phyloP scores from a whole-genome alignment of 2,113 vertebrate genomes.

The Callionymus lyra region DNA sequence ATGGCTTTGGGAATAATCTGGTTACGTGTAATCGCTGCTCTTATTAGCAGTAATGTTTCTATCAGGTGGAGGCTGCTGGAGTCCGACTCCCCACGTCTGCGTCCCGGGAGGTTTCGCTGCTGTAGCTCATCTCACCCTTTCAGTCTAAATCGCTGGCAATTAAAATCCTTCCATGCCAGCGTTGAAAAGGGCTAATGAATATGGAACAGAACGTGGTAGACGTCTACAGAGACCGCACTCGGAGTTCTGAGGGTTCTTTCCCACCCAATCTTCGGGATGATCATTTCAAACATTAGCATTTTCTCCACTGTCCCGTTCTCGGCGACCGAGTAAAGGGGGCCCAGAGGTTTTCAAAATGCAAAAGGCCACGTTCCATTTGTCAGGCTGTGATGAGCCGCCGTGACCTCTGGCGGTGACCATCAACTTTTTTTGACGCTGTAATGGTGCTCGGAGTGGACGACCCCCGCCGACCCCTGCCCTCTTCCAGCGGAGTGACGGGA shows the following conservation, averaged over 20 bases:
- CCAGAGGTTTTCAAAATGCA: conserved; percentile 55
- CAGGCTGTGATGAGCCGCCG: conserved; percentile 59
- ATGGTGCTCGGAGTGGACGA: conserved; percentile 46
- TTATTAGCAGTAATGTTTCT: conserved; percentile 44
- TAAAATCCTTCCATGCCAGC: conserved; percentile 48
- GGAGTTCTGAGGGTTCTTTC: conserved; percentile 47
- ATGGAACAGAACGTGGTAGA: conserved; percentile 51
- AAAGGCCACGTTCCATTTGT: conserved; percentile 32
- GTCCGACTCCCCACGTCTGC: conserved; percentile 42
- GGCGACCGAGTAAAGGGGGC: conserved; percentile 19
- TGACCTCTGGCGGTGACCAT: conserved; percentile 45
- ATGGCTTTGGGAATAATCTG: conserved; percentile 44
- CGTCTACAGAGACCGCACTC: conserved; percentile 39
- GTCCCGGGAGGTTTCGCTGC: conserved; percentile 28
- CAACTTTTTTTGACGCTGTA: conserved; percentile 56
- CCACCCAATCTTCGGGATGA: conserved; percentile 45
- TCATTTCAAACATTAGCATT: conserved; percentile 31
- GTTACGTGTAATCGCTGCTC: conserved; percentile 49
- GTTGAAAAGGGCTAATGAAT: conserved; percentile 54
- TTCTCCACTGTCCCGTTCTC: conserved; percentile 4
- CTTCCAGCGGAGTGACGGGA: conserved; percentile 42
- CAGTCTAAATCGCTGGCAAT: conserved; percentile 52
- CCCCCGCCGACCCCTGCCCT: conserved; percentile 37
- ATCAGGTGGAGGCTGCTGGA: conserved; percentile 39
- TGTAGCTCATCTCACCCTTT: conserved; percentile 38